Evolutionary conservation across 1,140 invertebrate species (phyloP), one percentile per base, ranked within the genome.

Genomic region (Dinothrombium tinctorium): DNA sequence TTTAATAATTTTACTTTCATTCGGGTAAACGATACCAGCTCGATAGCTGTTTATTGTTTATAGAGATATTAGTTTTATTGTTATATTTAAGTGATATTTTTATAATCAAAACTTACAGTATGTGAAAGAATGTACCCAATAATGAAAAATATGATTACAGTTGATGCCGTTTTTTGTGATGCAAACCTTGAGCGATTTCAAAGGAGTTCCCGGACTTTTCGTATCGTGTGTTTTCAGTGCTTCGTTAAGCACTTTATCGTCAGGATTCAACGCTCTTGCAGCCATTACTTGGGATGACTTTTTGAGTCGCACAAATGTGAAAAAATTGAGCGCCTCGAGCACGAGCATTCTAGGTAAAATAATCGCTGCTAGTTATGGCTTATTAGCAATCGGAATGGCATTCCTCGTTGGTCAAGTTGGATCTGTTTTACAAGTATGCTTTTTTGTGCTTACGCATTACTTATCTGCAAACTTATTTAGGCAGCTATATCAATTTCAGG

Each of bases 401-500:
- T 46, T 46, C 28, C 21, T 46, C 26, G 45, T 43, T 25, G 44
- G 45, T 12, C 33, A 26, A 19, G 40, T 46, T 37, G 42, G 44
- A 22, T 43, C 41, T 3, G 42, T 46, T 15, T 20, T 46, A 7
- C 19, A 46, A 37, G 43, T 44, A 19, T 2, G 23, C 19, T 22
- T 9, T 35, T 0, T n/a, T 35, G 9, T 6, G n/a, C 8, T 19
- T 3, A 35, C n/a, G 26, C 26, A 37, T 22, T 21, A 43, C 29
- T 28, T 28, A 21, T 7, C 8, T 36, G 3, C 12, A 22, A 33
- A 8, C 31, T 19, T 19, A 12, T 1, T 17, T 21, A 46, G 55
- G 59, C 63, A 41, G 53, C 56, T 8, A 28, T 58, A 3, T 60
- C 56, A 32, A 52, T 66, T 20, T 57, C 57, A 40, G 63, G 65